Conservation (phyloP, 2,113 vertebrate genomes). For the Lycocorax pyrrhopterus region DNA sequence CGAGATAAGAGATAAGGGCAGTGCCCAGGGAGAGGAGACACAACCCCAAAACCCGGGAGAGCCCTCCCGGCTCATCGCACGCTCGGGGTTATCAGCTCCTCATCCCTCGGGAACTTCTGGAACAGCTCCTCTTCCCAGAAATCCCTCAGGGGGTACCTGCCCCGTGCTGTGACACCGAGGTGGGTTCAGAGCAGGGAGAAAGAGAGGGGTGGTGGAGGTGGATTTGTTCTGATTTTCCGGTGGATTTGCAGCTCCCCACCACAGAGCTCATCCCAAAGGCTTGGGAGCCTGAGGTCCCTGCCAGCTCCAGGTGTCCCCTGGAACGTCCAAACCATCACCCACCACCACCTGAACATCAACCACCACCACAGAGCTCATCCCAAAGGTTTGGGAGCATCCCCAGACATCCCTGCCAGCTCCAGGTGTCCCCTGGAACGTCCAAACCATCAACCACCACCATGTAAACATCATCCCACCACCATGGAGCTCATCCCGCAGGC, state of each 20-base stretch:
- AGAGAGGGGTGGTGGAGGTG: background rate
- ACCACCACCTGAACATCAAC: background rate
- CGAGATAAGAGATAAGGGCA: conserved; percentile 9
- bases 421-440: too few species aligned
- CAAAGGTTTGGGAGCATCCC: too few species aligned
- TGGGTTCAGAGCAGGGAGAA: background rate
- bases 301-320: background rate
- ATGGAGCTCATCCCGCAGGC: too few species aligned
- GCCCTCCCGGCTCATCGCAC: background rate
- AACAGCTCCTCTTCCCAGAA: background rate
- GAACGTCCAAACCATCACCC: background rate
- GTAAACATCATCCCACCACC: too few species aligned
- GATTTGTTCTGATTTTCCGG: background rate
- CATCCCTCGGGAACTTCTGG: background rate
- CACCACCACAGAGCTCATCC: too few species aligned
- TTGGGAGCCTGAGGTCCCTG: background rate
- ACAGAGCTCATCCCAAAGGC: background rate
- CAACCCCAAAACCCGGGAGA: background rate
- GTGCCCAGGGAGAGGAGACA: background rate
- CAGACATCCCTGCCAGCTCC: too few species aligned
- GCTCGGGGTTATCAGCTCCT: accelerated
- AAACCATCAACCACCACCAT: too few species aligned
- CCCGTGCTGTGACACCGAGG: accelerated
- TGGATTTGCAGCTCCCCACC: accelerated
- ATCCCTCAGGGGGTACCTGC: background rate